phyloP scores from a whole-genome alignment of 2,888 invertebrate genomes.

The Drosophila paramelanica region DNA sequence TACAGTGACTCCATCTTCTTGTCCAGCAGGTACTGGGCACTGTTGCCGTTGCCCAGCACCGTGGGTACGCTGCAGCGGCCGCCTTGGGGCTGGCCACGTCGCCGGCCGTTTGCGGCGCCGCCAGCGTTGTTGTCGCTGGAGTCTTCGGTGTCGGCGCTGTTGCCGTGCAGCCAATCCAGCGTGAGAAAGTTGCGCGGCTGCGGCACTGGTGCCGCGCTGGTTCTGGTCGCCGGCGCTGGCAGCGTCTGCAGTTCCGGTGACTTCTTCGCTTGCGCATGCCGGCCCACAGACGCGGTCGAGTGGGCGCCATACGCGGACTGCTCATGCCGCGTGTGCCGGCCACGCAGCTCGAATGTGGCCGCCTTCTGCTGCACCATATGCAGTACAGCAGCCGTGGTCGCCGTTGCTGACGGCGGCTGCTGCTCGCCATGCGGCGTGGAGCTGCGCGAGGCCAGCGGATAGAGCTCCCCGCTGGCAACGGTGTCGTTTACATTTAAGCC shows the following conservation, averaged over 20 bases:
- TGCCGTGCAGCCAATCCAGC: slow-evolving; percentile 81
- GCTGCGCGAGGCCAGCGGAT: slow-evolving; percentile 55
- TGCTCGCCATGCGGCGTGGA: slow-evolving; percentile 54
- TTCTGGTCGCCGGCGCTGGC: slow-evolving; percentile 56
- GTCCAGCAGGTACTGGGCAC: slow-evolving; percentile 83
- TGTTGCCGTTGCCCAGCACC: slow-evolving; percentile 63
- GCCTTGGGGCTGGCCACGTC: slow-evolving; percentile 60
- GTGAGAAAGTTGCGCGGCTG: slow-evolving; percentile 82
- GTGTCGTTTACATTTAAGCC: slow-evolving; percentile 82
- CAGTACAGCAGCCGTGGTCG: slow-evolving; percentile 56
- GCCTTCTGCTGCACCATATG: slow-evolving; percentile 80
- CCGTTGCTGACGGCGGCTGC: slow-evolving; percentile 49
- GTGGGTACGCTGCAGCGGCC: slow-evolving; percentile 83
- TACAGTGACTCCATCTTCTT: slow-evolving; percentile 85
- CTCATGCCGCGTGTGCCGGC: slow-evolving; percentile 60
- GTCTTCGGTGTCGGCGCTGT: slow-evolving; percentile 81
- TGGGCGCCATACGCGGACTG: slow-evolving; percentile 57
- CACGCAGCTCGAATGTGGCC: slow-evolving; percentile 81
- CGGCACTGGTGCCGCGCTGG: slow-evolving; percentile 56
- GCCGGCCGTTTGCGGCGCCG: slow-evolving; percentile 47
- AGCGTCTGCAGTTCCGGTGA: slow-evolving; percentile 52
- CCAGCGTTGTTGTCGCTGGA: slow-evolving; percentile 78
- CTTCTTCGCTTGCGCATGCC: slow-evolving; percentile 62
- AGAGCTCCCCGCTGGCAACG: slow-evolving; percentile 80
- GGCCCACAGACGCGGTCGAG: slow-evolving; percentile 76